Evolutionary conservation across 1,140 invertebrate genomes (phyloP).

Genomic region (Pentalonia nigronervosa): DNA sequence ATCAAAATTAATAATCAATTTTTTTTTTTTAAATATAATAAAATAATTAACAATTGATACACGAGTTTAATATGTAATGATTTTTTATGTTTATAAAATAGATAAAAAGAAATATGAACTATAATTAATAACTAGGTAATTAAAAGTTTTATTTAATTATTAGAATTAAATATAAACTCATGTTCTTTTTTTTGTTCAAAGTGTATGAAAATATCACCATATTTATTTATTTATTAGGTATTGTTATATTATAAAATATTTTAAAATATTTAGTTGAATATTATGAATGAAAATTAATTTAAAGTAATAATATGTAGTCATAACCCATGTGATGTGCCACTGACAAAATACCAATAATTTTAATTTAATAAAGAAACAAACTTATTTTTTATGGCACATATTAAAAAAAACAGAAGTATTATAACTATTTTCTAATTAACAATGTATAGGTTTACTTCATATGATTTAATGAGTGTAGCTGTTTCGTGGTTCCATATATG

Average conservation of each 20-base stretch:
- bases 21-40: background rate
- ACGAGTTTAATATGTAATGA: too few relatives aligned
- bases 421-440: background rate
- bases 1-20: background rate
- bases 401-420: background rate
- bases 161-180: background rate
- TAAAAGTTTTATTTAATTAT: background rate
- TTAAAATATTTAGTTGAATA: background rate
- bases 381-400: background rate
- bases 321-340: background rate
- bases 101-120: background rate
- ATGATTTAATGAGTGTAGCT: constrained; percentile 91
- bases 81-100: background rate
- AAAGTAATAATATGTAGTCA: background rate
- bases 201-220: background rate
- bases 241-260: background rate
- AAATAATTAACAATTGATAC: background rate
- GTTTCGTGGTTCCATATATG: constrained; percentile 99
- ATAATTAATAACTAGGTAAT: background rate
- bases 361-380: background rate
- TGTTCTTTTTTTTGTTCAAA: background rate
- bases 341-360: background rate
- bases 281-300: background rate
- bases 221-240: too few relatives aligned
- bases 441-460: constrained; percentile 71